Evolutionary conservation across 2,797 vertebrate genomes (phyloP), one percentile per base, ranked within the genome.

Genomic region (Mallotus villosus): DNA sequence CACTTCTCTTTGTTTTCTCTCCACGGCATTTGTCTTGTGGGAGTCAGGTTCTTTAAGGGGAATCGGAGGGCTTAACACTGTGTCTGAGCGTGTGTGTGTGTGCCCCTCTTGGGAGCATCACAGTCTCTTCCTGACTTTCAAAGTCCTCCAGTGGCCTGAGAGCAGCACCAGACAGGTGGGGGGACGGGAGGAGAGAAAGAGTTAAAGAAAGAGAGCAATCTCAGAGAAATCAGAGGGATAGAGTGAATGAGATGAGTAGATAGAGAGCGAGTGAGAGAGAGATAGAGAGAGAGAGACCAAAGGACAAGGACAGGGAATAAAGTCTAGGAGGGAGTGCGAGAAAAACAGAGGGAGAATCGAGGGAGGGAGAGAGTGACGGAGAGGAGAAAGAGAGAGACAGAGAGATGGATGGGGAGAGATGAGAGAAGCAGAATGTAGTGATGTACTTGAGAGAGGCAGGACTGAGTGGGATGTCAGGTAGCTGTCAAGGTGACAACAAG

Each of bases 401-500:
- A 12, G 41, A 46, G 41, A 46, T 41, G 37, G 37, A 41, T 12
- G 37, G 37, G 67, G 53, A 25, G 67, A 68, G 32, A 66, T 75
- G 71, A 46, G 77, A 59, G 73, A n/a, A 70, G 71, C 9, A 46
- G 41, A 46, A 46, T 46, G 80, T 46, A 73, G 53, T 77, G 75
- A 68, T 9, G 8, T 55, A 53, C 78, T 85, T 75, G 75, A 71
- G 68, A 77, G 78, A 84, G 82, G 76, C 83, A 77, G 62, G 57
- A 76, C 73, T 75, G 8, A 41, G 37, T 41, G 12, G 37, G 37
- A 29, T 70, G 68, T 75, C 82, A 82, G 85, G 84, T 73, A 81
- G 87, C 78, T 82, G 85, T 84, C 86, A 86, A 87, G 86, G 89
- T 86, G 87, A 89, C 70, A 76, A 78, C 76, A 81, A 78, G 78